Evolutionary conservation across 2,888 invertebrate species (phyloP).

Genomic region (Drosophila koepferae): DNA sequence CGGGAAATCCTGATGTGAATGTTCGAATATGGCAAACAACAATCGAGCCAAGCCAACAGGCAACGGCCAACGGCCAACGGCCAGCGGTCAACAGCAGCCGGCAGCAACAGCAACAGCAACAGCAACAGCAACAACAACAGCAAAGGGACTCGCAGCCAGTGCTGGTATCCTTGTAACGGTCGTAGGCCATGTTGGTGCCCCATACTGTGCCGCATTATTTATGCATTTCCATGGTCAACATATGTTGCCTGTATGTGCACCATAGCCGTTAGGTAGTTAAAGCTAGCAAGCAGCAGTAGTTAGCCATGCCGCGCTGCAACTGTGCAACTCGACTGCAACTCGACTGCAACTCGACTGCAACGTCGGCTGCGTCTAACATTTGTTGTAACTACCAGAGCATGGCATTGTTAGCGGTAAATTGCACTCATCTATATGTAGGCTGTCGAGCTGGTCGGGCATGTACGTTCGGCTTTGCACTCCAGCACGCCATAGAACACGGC

Average conservation of each 20-base stretch:
- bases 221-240: slow-evolving; percentile 80
- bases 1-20: slow-evolving; percentile 80
- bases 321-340: slow-evolving; percentile 33
- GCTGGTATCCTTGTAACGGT: slow-evolving; percentile 57
- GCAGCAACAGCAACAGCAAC: slow-evolving; percentile 45
- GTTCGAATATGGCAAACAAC: slow-evolving; percentile 80
- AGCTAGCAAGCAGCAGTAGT: slow-evolving; percentile 74
- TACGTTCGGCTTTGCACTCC: slow-evolving; percentile 46
- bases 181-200: slow-evolving; percentile 69
- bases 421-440: slow-evolving; percentile 74
- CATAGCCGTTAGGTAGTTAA: slow-evolving; percentile 66
- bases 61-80: slow-evolving; percentile 17
- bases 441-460: slow-evolving; percentile 22
- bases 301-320: slow-evolving; percentile 54
- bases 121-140: slow-evolving; percentile 31
- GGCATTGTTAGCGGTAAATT: slow-evolving; percentile 80
- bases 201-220: slow-evolving; percentile 77
- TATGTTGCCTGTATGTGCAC: slow-evolving; percentile 59
- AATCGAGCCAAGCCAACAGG: slow-evolving; percentile 37
- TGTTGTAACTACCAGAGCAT: slow-evolving; percentile 78
- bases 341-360: slow-evolving; percentile 17
- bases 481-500: slow-evolving; percentile 16
- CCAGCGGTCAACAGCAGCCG: slow-evolving; percentile 27
- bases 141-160: slow-evolving; percentile 16
- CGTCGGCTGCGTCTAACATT: slow-evolving; percentile 72